Evolutionary conservation across 1,140 invertebrate genomes (phyloP).

Genomic region (Zeugodacus cucurbitae): DNA sequence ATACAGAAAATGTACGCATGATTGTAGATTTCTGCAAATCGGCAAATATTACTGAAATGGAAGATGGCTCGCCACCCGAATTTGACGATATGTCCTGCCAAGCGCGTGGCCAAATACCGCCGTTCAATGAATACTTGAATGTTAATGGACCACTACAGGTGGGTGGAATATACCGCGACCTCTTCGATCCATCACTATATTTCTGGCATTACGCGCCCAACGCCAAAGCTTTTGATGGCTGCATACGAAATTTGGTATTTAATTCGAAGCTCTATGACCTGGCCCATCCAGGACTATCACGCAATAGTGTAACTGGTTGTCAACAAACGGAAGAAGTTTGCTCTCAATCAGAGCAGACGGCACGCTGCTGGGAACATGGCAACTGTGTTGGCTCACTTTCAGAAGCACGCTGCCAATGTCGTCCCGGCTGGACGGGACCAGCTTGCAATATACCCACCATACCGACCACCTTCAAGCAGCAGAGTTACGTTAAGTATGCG

Average conservation of each 20-base stretch:
- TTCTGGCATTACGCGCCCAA: slow-evolving; percentile 88
- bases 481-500: slow-evolving; percentile 96
- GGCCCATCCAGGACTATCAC: slow-evolving; percentile 84
- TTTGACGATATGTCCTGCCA: slow-evolving; percentile 91
- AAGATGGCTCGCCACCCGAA: slow-evolving; percentile 86
- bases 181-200: slow-evolving; percentile 86
- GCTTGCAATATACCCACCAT: slow-evolving; percentile 86
- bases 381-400: slow-evolving; percentile 91
- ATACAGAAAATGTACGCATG: slow-evolving; percentile 90
- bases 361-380: slow-evolving; percentile 90
- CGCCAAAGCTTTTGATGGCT: slow-evolving; percentile 92
- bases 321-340: slow-evolving; percentile 91
- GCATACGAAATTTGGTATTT: slow-evolving; percentile 94
- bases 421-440: slow-evolving; percentile 90
- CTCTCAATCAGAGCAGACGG: slow-evolving; percentile 81
- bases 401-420: slow-evolving; percentile 90
- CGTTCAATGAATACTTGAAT: slow-evolving; percentile 96
- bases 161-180: slow-evolving; percentile 88
- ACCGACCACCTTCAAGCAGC: slow-evolving; percentile 88
- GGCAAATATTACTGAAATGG: slow-evolving; percentile 85
- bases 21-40: slow-evolving; percentile 92
- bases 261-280: slow-evolving; percentile 96
- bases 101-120: slow-evolving; percentile 86
- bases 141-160: slow-evolving; percentile 95
- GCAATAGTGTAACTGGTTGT: slow-evolving; percentile 88